phyloP scores from a whole-genome alignment of 2,113 vertebrate genomes.

The Colaptes auratus region DNA sequence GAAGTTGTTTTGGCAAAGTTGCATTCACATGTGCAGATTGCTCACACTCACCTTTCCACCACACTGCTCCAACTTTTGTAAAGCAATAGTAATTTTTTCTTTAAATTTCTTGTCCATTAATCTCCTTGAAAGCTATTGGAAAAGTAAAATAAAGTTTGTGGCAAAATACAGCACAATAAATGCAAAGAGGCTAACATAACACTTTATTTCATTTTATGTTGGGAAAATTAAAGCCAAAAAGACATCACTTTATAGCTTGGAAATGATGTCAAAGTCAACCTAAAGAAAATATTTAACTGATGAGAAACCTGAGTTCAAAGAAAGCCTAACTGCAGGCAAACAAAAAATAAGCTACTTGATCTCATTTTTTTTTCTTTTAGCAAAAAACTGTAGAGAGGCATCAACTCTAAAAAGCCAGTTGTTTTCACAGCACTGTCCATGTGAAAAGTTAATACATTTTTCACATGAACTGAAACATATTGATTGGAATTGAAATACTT shows the following conservation, averaged over 20 bases:
- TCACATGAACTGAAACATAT: background rate
- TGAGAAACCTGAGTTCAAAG: background rate
- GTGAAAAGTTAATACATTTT: background rate
- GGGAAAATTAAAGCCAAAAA: background rate
- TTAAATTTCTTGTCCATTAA: constrained; percentile 80
- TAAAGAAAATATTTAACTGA: background rate
- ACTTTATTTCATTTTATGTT: background rate
- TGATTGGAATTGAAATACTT: background rate
- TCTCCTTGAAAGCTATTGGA: constrained; percentile 79
- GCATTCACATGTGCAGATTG: background rate
- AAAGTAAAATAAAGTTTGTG: background rate
- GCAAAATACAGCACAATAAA: background rate
- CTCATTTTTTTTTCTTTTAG: background rate
- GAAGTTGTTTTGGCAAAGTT: background rate
- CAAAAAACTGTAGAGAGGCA: background rate
- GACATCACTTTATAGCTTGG: background rate
- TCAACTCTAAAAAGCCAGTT: background rate
- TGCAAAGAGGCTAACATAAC: background rate
- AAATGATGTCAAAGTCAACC: background rate
- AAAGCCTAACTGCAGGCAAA: background rate
- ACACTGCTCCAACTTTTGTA: constrained; percentile 80
- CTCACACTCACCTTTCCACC: constrained; percentile 77
- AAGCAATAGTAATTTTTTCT: constrained; percentile 74
- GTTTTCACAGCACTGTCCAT: background rate
- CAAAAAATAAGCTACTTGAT: background rate